Conservation (phyloP, 2,888 invertebrate species). For the Eremobia ochroleuca region DNA sequence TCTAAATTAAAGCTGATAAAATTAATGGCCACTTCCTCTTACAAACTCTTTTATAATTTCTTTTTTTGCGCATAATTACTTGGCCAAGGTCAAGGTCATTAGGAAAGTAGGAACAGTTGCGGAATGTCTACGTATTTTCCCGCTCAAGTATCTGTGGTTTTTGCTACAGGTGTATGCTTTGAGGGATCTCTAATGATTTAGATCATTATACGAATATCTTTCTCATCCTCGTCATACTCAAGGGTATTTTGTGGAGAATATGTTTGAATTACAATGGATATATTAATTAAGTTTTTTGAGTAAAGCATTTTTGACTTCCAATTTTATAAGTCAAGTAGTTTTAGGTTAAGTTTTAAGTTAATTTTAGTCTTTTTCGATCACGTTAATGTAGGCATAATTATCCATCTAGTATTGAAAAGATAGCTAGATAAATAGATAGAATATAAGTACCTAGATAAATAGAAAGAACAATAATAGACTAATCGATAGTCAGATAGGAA, state of each 20-base stretch:
- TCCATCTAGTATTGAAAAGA: not conserved
- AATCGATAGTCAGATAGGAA: not conserved
- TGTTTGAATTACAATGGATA: not conserved
- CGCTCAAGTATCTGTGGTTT: slow-evolving; percentile 36
- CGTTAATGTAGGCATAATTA: not conserved
- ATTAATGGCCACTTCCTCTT: slow-evolving; percentile 53
- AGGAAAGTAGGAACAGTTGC: slow-evolving; percentile 16
- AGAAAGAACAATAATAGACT: too few species aligned
- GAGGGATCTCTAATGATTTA: slow-evolving; percentile 38
- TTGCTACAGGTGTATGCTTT: slow-evolving; percentile 34
- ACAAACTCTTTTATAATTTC: slow-evolving; percentile 51
- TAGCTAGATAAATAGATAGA: not conserved
- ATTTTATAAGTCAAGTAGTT: not conserved
- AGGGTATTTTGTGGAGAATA: not conserved
- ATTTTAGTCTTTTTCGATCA: not conserved
- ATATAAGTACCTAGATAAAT: too few species aligned
- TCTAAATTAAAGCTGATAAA: slow-evolving; percentile 57
- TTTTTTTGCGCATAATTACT: slow-evolving; percentile 40
- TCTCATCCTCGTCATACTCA: not conserved
- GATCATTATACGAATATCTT: slow-evolving; percentile 36
- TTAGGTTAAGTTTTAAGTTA: too few species aligned
- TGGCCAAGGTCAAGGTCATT: slow-evolving; percentile 48
- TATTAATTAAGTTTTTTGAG: not conserved
- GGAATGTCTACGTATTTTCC: slow-evolving; percentile 22
- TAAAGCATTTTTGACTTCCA: not conserved